Evolutionary conservation across 2,113 vertebrate genomes (phyloP), one percentile per base, ranked within the genome.

Genomic region (Crocuta crocuta): DNA sequence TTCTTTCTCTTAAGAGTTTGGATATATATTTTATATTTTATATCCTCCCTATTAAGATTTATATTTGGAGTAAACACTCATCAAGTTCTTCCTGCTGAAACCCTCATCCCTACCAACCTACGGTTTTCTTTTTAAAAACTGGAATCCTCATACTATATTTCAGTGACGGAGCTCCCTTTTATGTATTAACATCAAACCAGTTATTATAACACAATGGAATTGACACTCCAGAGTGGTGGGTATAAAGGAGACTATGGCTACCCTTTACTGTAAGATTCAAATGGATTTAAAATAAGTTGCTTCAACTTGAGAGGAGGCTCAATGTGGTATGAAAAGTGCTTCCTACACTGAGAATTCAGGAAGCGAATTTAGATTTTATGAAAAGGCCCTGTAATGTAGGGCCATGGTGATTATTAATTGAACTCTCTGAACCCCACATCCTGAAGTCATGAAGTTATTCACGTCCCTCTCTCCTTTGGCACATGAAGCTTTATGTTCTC

Each of bases 161-260:
- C 96, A 95, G 33, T 96, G 94, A 96, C 0, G 50, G 76, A 93
- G 33, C 23, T 97, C 35, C 94, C 95, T 97, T 97, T 95, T 96
- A 84, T 97, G 61, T 82, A 95, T 88, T 93, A 94, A 95, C 95
- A 89, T 97, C 96, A 96, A 97, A 97, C 96, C 31, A 96, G 78
- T 96, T 98, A 97, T 97, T 97, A 88, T 23, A 97, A 88, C 73
- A 97, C 97, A 98, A 95, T 31, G 85, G n/a, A 74, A n/a, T 89
- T 91, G 17, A 89, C 53, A 94, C 81, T 91, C 88, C 7, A 95
- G 82, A 87, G n/a, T 84, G 95, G 7, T 19, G 55, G 66, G 73
- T 94, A 88, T 81, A 91, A 82, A 89, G 96, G 85, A 74, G 66
- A 89, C 86, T 89, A 48, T 80, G 79, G 17, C 33, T 66, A 55